A percentile compares a stretch with the other conserved stretches of the same genome.
Evolutionary conservation across 2,113 vertebrate species (phyloP).

Genomic region (Sterna hirundo): DNA sequence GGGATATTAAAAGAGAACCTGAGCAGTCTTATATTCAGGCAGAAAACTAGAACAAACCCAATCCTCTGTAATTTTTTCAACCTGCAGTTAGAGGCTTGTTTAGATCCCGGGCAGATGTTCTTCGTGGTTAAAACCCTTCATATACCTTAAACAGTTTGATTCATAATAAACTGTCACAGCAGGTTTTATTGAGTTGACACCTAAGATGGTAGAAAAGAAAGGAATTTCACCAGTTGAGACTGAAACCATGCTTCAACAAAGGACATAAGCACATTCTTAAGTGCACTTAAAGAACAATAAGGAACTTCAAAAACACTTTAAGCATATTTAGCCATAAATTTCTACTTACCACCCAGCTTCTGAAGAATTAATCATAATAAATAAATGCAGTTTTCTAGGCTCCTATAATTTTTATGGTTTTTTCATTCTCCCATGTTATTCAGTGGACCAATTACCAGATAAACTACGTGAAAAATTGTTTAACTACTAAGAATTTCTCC

Average conservation of each 20-base stretch:
- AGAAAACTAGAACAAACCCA: neutral
- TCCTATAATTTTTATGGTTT: neutral
- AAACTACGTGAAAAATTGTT: neutral
- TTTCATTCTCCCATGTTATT: neutral
- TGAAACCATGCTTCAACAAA: neutral
- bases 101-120: neutral
- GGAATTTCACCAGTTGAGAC: neutral
- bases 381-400: neutral
- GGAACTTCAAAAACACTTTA: neutral
- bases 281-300: neutral
- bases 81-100: neutral
- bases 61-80: neutral
- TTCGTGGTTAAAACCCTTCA: neutral
- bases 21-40: neutral
- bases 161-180: neutral
- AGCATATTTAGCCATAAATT: neutral
- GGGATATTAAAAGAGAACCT: neutral
- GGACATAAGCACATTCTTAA: neutral
- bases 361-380: neutral
- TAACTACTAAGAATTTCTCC: neutral
- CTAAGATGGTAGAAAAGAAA: neutral
- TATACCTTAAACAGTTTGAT: accelerated
- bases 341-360: neutral
- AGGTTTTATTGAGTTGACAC: neutral
- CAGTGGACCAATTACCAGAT: neutral